phyloP scores from a whole-genome alignment of 1,140 invertebrate species.

The Onthophagus taurus region DNA sequence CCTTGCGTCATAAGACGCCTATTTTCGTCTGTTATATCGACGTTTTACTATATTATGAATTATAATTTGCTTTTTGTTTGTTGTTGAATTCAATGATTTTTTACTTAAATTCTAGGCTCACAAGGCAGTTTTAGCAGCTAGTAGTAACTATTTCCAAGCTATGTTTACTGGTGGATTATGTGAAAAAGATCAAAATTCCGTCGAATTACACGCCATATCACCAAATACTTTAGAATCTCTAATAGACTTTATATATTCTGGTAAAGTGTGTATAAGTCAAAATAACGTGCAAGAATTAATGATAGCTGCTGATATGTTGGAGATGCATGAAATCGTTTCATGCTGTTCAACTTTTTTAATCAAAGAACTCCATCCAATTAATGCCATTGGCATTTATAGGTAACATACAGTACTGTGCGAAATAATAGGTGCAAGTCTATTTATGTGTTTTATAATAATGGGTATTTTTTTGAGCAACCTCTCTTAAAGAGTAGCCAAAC shows the following conservation, averaged over 20 bases:
- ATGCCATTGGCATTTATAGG: slow-evolving; percentile 84
- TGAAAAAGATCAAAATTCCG: slow-evolving; percentile 68
- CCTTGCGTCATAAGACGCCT: background rate
- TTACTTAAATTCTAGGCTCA: slow-evolving; percentile 57
- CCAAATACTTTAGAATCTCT: slow-evolving; percentile 63
- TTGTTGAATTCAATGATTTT: background rate
- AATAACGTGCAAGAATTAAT: slow-evolving; percentile 84
- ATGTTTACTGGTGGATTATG: slow-evolving; percentile 83
- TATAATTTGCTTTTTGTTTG: background rate
- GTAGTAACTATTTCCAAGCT: slow-evolving; percentile 90
- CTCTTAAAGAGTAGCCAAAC: no score
- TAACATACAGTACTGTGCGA: no score
- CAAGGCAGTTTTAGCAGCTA: slow-evolving; percentile 79
- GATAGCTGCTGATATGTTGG: slow-evolving; percentile 86
- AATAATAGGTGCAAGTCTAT: no score
- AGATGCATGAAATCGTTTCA: slow-evolving; percentile 74
- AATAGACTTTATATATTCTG: slow-evolving; percentile 85
- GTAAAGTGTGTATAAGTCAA: slow-evolving; percentile 51
- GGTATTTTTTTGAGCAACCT: no score
- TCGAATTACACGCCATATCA: slow-evolving; percentile 69
- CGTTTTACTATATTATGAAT: no score
- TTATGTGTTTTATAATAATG: no score
- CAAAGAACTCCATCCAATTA: slow-evolving; percentile 78
- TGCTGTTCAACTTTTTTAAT: slow-evolving; percentile 83
- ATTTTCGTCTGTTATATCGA: background rate